Conservation (phyloP, 2,797 vertebrate species). For the Hypotaenidia okinawae region DNA sequence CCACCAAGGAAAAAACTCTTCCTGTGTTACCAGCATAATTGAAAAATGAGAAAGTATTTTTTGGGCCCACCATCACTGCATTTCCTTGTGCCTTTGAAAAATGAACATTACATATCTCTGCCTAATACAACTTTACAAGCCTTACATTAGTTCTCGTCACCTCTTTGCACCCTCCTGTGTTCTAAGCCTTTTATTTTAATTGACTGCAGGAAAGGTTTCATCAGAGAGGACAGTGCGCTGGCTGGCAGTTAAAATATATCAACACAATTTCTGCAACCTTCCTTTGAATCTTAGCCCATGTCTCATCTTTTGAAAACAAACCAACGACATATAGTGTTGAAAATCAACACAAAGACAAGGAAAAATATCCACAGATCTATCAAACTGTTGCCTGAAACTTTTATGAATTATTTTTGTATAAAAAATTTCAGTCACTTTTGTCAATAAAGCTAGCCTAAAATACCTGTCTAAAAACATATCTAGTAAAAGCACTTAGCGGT, state of each 20-base stretch:
- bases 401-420: not conserved
- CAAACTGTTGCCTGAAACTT: not conserved
- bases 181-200: slow-evolving; percentile 41
- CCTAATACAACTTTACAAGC: not conserved
- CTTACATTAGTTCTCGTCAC: not conserved
- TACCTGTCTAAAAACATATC: not conserved
- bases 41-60: not conserved
- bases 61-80: not conserved
- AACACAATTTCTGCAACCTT: not conserved
- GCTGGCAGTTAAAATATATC: slow-evolving; percentile 24
- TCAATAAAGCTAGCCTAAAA: not conserved
- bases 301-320: not conserved
- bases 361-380: not conserved
- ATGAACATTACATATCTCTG: not conserved
- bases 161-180: not conserved
- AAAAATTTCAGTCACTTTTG: not conserved
- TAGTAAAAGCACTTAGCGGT: not conserved
- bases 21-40: not conserved
- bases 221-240: not conserved
- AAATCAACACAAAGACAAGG: not conserved
- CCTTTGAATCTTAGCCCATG: not conserved
- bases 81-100: slow-evolving; percentile 14
- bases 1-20: not conserved
- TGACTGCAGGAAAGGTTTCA: slow-evolving; percentile 3
- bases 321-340: not conserved